These are phyloP conservation scores for Enteromius treurensis DNA, from an alignment of 2,797 vertebrate species.

Conservation along the genomic window DNA sequence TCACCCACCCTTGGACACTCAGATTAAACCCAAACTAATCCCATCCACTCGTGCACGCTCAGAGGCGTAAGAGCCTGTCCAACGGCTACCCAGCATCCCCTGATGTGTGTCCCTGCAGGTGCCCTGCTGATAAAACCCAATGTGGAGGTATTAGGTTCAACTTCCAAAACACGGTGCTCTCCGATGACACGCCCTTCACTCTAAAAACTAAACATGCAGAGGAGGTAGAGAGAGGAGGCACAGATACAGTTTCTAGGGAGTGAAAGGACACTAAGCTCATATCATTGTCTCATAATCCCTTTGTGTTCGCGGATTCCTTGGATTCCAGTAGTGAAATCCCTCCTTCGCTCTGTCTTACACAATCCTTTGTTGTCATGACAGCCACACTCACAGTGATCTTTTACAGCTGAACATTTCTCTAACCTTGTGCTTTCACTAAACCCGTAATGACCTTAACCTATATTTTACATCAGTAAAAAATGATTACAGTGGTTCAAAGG, in stretches of 20 bases:
- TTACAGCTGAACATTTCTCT: constrained; percentile 22
- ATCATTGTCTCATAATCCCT: constrained; percentile 41
- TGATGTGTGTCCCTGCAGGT: constrained; percentile 32
- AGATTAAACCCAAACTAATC: constrained; percentile 76
- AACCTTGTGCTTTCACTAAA: neutral
- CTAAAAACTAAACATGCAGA: constrained; percentile 2
- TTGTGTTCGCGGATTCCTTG: constrained; percentile 41
- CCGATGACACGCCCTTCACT: neutral
- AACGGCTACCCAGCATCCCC: constrained; percentile 46
- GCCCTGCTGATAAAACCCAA: constrained; percentile 65
- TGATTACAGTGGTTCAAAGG: neutral
- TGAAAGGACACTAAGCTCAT: constrained; percentile 14
- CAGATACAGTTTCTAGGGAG: constrained; percentile 9
- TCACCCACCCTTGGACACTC: constrained; percentile 59
- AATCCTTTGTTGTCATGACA: constrained; percentile 28
- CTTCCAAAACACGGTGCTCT: constrained; percentile 47
- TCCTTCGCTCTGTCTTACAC: constrained; percentile 25
- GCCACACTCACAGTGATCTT: constrained; percentile 1
- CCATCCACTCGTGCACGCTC: constrained; percentile 61
- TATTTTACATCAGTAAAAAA: neutral
- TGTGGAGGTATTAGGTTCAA: constrained; percentile 61
- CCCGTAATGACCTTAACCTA: neutral
- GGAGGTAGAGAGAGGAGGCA: neutral
- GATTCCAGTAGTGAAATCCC: constrained; percentile 24
- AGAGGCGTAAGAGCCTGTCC: constrained; percentile 46